phyloP scores from a whole-genome alignment of 2,888 invertebrate genomes.

The Heteropelma amictum region DNA sequence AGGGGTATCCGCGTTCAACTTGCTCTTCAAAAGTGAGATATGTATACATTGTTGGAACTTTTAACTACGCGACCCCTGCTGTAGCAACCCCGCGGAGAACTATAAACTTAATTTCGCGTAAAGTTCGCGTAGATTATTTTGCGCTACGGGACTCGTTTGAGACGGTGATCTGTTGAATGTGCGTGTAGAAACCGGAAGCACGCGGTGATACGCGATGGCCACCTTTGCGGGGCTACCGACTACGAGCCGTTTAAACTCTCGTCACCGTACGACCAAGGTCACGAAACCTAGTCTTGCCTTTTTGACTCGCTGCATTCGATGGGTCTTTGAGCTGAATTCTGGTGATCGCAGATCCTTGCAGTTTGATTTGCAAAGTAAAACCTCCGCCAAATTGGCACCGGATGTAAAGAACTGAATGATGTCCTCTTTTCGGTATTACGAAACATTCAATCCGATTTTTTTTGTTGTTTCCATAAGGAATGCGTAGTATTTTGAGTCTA shows the following conservation, averaged over 20 bases:
- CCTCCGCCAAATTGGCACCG: no score
- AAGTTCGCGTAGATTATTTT: slow-evolving; percentile 56
- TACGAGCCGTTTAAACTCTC: not conserved
- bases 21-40: slow-evolving; percentile 19
- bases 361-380: no score
- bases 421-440: no score
- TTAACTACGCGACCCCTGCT: not conserved
- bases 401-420: no score
- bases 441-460: no score
- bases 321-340: no score
- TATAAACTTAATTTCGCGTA: slow-evolving; percentile 54
- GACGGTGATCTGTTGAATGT: not conserved
- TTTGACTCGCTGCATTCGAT: no score
- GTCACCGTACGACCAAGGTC: slow-evolving; percentile 1
- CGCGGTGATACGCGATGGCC: slow-evolving; percentile 57
- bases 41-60: slow-evolving; percentile 7
- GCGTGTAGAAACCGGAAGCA: slow-evolving; percentile 27
- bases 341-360: no score
- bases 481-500: no score
- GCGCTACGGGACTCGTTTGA: slow-evolving; percentile 39
- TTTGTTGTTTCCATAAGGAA: no score
- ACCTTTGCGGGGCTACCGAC: slow-evolving; percentile 58
- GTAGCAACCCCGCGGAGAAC: slow-evolving; percentile 31
- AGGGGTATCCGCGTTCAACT: not conserved
- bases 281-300: not conserved